Percentiles rank a stretch among this genome's conserved stretches.
phyloP scores from a whole-genome alignment of 1,140 invertebrate genomes.

The Pogonus chalceus region DNA sequence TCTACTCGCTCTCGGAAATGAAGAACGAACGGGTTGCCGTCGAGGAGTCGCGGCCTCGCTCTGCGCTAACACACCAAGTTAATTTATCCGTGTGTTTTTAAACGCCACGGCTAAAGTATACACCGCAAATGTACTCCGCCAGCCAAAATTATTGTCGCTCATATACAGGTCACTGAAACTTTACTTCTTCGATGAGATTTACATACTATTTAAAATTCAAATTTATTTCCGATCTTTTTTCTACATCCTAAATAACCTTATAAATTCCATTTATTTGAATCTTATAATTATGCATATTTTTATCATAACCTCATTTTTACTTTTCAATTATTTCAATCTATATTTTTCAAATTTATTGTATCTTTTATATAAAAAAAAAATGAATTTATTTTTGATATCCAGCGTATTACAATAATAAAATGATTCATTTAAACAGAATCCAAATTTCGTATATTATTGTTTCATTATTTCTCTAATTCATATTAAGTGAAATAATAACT shows the following conservation, averaged over 20 bases:
- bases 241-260: too few relatives aligned
- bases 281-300: not conserved
- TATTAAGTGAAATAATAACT: not conserved
- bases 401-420: too few relatives aligned
- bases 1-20: not conserved
- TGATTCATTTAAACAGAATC: not conserved
- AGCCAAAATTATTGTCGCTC: too few relatives aligned
- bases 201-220: too few relatives aligned
- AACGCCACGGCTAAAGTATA: not conserved
- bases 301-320: not conserved
- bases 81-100: constrained; percentile 3
- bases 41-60: too few relatives aligned
- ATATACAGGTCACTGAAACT: too few relatives aligned
- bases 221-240: too few relatives aligned
- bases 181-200: too few relatives aligned
- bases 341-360: not conserved
- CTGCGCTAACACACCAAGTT: too few relatives aligned
- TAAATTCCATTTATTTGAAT: too few relatives aligned
- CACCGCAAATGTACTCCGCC: not conserved
- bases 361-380: not conserved
- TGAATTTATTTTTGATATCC: too few relatives aligned
- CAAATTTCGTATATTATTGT: not conserved
- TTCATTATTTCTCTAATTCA: not conserved
- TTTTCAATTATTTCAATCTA: not conserved
- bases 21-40: not conserved